A percentile compares a stretch with the other conserved stretches of the same genome.
These are phyloP conservation scores for Chloebia gouldiae DNA, from an alignment of 2,113 vertebrate species.

Conservation along the genomic window DNA sequence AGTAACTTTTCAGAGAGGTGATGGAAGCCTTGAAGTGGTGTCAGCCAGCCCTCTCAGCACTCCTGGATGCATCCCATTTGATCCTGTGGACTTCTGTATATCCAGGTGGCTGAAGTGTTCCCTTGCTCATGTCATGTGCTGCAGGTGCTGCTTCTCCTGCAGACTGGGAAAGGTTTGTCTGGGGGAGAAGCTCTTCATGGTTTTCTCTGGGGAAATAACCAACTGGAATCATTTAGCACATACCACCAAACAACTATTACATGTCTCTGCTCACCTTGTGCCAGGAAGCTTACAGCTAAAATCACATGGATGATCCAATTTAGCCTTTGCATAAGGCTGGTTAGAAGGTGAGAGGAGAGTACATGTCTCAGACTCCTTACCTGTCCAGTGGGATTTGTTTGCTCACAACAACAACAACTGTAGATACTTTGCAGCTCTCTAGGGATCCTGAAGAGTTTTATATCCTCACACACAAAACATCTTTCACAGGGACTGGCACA, in stretches of 20 bases:
- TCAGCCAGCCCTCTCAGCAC: not conserved
- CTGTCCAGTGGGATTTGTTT: not conserved
- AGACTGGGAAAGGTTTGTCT: not conserved
- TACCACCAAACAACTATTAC: not conserved
- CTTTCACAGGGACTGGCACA: not conserved
- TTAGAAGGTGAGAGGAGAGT: not conserved
- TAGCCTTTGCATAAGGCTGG: not conserved
- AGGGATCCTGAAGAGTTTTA: not conserved
- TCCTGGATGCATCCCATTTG: not conserved
- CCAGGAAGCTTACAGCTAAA: not conserved
- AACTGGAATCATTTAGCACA: not conserved
- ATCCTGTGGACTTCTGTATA: not conserved
- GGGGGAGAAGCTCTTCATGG: not conserved
- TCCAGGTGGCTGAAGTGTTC: not conserved
- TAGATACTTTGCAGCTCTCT: not conserved
- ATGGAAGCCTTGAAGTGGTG: not conserved
- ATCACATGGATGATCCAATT: not conserved
- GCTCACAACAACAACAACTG: not conserved
- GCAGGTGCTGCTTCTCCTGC: not conserved
- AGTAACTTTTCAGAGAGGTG: not conserved
- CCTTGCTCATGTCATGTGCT: not conserved
- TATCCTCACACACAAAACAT: not conserved
- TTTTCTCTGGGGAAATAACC: not conserved
- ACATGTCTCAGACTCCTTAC: not conserved
- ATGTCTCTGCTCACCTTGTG: not conserved